These are phyloP conservation scores for Ectobius pallidus DNA, from an alignment of 2,888 invertebrate genomes.

Conservation along the genomic window DNA sequence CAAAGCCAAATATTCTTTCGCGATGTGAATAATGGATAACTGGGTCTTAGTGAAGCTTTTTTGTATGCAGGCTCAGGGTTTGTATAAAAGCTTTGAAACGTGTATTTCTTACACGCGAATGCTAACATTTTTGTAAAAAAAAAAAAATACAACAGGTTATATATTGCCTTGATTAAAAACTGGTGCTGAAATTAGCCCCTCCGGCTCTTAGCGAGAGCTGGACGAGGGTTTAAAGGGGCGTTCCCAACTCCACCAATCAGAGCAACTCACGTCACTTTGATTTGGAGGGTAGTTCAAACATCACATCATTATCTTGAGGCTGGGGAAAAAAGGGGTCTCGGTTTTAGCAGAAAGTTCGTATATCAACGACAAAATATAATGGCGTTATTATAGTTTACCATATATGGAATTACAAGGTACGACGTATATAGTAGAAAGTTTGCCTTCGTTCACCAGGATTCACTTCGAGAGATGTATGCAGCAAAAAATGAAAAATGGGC, in stretches of 20 bases:
- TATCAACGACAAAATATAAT: neutral
- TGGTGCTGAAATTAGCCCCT: slow-evolving; percentile 29
- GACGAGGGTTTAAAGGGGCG: slow-evolving; percentile 6
- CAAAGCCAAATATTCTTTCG: slow-evolving; percentile 8
- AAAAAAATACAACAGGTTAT: neutral
- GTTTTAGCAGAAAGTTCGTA: slow-evolving; percentile 4
- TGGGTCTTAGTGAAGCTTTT: neutral
- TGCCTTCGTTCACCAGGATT: neutral
- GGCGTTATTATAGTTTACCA: neutral
- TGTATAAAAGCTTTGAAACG: slow-evolving; percentile 27
- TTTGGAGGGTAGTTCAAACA: slow-evolving; percentile 30
- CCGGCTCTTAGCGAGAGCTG: slow-evolving; percentile 21
- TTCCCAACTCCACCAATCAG: slow-evolving; percentile 20
- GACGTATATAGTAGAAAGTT: neutral
- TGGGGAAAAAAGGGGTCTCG: neutral
- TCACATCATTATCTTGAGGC: slow-evolving; percentile 11
- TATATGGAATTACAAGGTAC: neutral
- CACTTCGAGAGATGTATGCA: too few relatives aligned
- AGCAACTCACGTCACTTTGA: slow-evolving; percentile 17
- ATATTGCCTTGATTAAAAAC: slow-evolving; percentile 30
- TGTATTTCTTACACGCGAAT: slow-evolving; percentile 30
- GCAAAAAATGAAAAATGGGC: too few relatives aligned
- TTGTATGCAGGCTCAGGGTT: slow-evolving; percentile 15
- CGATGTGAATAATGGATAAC: slow-evolving; percentile 11
- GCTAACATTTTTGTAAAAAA: slow-evolving; percentile 25